Evolutionary conservation across 2,797 vertebrate species (phyloP).

Genomic region (Argya squamiceps): DNA sequence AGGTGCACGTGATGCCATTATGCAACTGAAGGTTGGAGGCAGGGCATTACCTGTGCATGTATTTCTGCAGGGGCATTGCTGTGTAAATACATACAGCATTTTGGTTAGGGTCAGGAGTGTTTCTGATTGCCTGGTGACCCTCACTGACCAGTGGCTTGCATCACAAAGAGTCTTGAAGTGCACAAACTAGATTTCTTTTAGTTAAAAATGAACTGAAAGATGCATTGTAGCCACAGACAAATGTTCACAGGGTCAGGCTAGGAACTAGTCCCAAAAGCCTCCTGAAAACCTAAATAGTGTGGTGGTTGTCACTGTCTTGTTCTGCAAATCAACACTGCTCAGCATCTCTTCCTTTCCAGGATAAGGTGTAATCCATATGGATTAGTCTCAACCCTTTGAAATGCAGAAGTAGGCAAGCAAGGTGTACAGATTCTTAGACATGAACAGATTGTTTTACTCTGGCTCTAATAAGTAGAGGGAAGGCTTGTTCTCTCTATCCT

Average conservation of each 20-base stretch:
- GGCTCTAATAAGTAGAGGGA: not conserved
- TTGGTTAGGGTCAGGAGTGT: not conserved
- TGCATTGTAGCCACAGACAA: not conserved
- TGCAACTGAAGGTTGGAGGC: not conserved
- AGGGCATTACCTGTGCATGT: not conserved
- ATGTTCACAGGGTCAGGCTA: not conserved
- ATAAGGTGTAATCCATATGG: not conserved
- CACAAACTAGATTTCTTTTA: not conserved
- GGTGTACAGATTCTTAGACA: not conserved
- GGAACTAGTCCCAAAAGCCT: not conserved
- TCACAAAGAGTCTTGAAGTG: not conserved
- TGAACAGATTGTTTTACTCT: not conserved
- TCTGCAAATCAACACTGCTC: not conserved
- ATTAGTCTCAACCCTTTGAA: not conserved
- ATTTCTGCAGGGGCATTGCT: not conserved
- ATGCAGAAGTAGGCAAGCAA: not conserved
- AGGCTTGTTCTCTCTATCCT: not conserved
- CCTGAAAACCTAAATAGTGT: not conserved
- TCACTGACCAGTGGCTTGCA: fast-evolving
- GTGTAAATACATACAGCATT: not conserved
- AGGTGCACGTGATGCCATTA: constrained; percentile 9
- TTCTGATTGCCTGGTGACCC: not conserved
- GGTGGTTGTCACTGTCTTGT: fast-evolving
- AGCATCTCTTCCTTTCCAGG: not conserved
- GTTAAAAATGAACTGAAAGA: not conserved